Evolutionary conservation across 2,113 vertebrate species (phyloP).

Genomic region (Saguinus midas): DNA sequence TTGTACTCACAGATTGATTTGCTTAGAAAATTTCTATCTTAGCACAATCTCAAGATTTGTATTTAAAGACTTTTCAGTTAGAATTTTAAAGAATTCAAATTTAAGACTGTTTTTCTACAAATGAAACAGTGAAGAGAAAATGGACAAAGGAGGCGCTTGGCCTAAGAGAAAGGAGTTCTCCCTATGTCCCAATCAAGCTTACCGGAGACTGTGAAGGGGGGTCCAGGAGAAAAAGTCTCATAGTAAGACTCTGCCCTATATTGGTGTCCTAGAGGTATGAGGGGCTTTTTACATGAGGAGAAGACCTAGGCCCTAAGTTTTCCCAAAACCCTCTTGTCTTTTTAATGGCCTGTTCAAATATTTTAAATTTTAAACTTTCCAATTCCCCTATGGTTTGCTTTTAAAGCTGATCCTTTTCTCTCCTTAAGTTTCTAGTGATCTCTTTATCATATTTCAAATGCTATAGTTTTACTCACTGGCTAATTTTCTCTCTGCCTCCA

Average conservation of each 20-base stretch:
- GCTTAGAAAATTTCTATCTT: neutral
- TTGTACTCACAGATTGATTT: neutral
- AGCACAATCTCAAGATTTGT: neutral
- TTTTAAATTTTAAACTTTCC: neutral
- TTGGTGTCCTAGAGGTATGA: neutral
- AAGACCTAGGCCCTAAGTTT: neutral
- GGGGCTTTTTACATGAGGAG: neutral
- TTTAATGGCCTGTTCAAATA: neutral
- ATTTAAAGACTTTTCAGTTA: neutral
- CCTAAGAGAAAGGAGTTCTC: neutral
- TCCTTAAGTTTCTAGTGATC: neutral
- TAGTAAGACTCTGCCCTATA: neutral
- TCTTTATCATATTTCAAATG: neutral
- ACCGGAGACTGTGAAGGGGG: fast-evolving
- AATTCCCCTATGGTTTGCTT: neutral
- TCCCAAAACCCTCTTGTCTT: neutral
- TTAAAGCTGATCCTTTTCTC: neutral
- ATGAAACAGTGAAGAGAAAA: neutral
- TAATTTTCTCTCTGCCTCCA: neutral
- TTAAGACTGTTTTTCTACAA: neutral
- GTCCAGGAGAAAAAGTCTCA: neutral
- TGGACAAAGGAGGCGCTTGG: neutral
- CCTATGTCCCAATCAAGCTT: neutral
- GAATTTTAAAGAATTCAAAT: slow-evolving; percentile 34
- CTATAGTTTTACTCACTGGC: neutral